Conservation (phyloP, 2,888 invertebrate genomes). For the Suillia variegata region DNA sequence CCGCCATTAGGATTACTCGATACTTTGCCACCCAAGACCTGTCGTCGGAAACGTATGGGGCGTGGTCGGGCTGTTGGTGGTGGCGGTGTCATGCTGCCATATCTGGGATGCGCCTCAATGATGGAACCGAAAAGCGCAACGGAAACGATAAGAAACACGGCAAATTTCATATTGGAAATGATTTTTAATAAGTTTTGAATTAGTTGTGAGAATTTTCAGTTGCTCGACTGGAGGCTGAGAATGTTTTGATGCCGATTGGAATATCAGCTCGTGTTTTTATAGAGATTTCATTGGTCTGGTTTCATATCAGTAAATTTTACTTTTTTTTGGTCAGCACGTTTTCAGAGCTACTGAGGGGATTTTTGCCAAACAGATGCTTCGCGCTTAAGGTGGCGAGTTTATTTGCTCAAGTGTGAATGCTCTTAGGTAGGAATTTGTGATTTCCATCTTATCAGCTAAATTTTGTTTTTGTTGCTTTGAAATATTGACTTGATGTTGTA, state of each 20-base stretch:
- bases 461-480: too few relatives aligned
- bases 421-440: too few relatives aligned
- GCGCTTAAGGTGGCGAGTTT: too few relatives aligned
- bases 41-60: slow-evolving; percentile 37
- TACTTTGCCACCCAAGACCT: slow-evolving; percentile 41
- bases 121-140: neutral
- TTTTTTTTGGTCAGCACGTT: too few relatives aligned
- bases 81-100: slow-evolving; percentile 11
- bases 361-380: neutral
- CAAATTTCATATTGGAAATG: neutral
- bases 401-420: too few relatives aligned
- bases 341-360: too few relatives aligned
- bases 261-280: neutral
- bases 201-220: too few relatives aligned
- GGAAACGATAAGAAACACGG: neutral
- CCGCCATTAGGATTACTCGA: slow-evolving; percentile 47
- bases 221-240: neutral
- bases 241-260: neutral
- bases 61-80: slow-evolving; percentile 21
- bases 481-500: too few relatives aligned
- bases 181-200: neutral
- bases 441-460: too few relatives aligned
- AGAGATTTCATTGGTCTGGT: neutral
- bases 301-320: neutral
- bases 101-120: slow-evolving; percentile 33